Base-by-base conservation (phyloP, 1,140 invertebrate species). In the Papilio machaon region DNA sequence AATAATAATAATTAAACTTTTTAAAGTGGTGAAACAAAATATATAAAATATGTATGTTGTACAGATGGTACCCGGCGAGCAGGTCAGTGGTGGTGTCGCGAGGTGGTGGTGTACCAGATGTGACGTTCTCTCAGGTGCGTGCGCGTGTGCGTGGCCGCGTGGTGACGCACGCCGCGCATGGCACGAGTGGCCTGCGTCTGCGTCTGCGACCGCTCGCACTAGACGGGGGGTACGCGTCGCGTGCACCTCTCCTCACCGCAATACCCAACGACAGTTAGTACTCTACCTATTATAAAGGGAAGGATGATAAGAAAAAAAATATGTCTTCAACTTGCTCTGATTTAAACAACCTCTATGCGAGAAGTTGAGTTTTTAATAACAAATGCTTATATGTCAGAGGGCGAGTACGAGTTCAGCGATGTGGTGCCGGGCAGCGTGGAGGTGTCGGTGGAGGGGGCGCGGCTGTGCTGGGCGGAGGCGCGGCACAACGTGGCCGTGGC, bases 381-480 rank as follows among this genome's bases (percentile, higher is more conserved):
- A 43, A 43, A 43, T 43, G 4, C 7, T 64, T 10, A 23, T 15
- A 47, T 76, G 8, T 23, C 83, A 97, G 97, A 95, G 91, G 96
- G 96, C 9, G 95, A 95, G 46, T 99, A 98, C 91, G 92, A 93
- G 13, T 98, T 99, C 85, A 94, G 95, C 23, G 96, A 98, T 81
- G 95, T 99, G 17, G 94, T 97, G 47, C 97, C 98, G 7, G 98
- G 98, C 30, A 96, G 96, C 60, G 99, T 99, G 87, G 96, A 97
- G 94, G 91, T 98, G 0, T 95, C 95, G 1, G 95, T 98, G 70
- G 94, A 95, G 19, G 95, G 94, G 4, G 90, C 91, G 79, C 96
- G 96, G 78, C 96, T 97, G 81, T 98, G 98, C 89, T 99, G 98
- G 97, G 95, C 96, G 73, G 95, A 95, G 79, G 91, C 96, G 0